phyloP scores from a whole-genome alignment of 2,797 vertebrate species.

The Gephyroberyx darwinii region DNA sequence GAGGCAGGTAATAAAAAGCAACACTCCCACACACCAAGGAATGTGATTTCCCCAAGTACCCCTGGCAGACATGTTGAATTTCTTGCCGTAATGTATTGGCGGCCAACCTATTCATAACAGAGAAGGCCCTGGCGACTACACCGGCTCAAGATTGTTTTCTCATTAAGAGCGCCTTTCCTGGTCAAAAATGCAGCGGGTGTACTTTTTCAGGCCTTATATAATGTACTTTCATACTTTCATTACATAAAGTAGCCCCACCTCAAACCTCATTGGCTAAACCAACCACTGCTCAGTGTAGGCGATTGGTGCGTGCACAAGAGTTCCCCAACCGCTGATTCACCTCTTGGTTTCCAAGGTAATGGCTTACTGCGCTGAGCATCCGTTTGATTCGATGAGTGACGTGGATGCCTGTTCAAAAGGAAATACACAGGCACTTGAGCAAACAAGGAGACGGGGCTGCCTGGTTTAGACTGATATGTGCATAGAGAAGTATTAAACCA shows the following conservation, averaged over 20 bases:
- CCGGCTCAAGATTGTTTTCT: slow-evolving; percentile 68
- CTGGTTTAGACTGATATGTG: background rate
- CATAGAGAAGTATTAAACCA: background rate
- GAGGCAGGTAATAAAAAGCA: slow-evolving; percentile 86
- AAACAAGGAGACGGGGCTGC: too few species aligned
- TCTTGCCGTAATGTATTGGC: slow-evolving; percentile 77
- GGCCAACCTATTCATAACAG: slow-evolving; percentile 77
- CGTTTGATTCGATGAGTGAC: slow-evolving; percentile 38
- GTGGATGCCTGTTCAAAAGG: slow-evolving; percentile 4
- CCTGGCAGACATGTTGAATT: slow-evolving; percentile 81
- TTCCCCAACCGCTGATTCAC: background rate
- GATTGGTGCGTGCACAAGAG: background rate
- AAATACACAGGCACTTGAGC: slow-evolving; percentile 5
- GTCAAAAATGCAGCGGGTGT: slow-evolving; percentile 47
- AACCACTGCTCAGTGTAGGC: background rate
- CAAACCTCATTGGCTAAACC: slow-evolving; percentile 4
- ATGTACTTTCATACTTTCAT: slow-evolving; percentile 40
- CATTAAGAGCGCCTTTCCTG: slow-evolving; percentile 67
- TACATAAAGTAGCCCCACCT: slow-evolving; percentile 22
- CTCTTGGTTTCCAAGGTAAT: slow-evolving; percentile 45
- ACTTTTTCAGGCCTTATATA: slow-evolving; percentile 44
- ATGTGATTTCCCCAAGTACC: slow-evolving; percentile 86
- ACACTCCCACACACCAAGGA: slow-evolving; percentile 82
- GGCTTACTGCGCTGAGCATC: slow-evolving; percentile 29
- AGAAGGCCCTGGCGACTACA: slow-evolving; percentile 64